phyloP scores from a whole-genome alignment of 2,888 invertebrate species.

The Mongoloraphidia duomilia region DNA sequence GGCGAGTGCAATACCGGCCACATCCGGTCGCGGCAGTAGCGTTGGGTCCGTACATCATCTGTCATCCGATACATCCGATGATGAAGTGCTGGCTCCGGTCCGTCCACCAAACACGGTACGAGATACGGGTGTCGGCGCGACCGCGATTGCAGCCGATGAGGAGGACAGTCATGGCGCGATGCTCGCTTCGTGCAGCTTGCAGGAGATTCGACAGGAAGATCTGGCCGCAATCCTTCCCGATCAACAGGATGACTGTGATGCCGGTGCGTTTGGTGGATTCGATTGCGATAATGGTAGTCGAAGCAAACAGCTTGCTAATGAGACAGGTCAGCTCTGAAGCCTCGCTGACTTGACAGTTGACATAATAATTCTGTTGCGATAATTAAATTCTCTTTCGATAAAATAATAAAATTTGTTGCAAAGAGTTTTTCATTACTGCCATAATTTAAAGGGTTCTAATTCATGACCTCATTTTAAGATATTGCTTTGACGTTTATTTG shows the following conservation, averaged over 20 bases:
- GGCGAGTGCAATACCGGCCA: too few species aligned
- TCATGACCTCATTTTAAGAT: too few species aligned
- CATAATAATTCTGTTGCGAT: slow-evolving; percentile 4
- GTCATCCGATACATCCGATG: slow-evolving; percentile 27
- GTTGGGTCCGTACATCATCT: not conserved
- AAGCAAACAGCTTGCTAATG: slow-evolving; percentile 29
- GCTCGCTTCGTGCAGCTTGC: slow-evolving; percentile 40
- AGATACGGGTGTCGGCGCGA: slow-evolving; percentile 10
- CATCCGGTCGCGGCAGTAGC: slow-evolving; percentile 25
- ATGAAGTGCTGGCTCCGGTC: slow-evolving; percentile 17
- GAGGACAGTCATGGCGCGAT: slow-evolving; percentile 39
- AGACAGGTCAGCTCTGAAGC: slow-evolving; percentile 36
- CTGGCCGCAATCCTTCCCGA: slow-evolving; percentile 65
- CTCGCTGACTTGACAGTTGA: slow-evolving; percentile 24
- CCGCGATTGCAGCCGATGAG: slow-evolving; percentile 20
- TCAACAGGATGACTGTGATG: slow-evolving; percentile 40
- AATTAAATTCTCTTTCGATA: slow-evolving; percentile 1
- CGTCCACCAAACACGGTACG: slow-evolving; percentile 22
- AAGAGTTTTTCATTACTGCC: not conserved
- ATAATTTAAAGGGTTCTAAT: not conserved
- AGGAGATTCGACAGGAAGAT: slow-evolving; percentile 66
- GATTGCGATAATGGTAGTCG: slow-evolving; percentile 24
- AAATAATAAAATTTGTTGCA: slow-evolving; percentile 6
- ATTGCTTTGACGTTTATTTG: too few species aligned
- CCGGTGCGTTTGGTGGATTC: slow-evolving; percentile 27